Evolutionary conservation across 2,797 vertebrate genomes (phyloP).

Genomic region (Hemibagrus guttatus): DNA sequence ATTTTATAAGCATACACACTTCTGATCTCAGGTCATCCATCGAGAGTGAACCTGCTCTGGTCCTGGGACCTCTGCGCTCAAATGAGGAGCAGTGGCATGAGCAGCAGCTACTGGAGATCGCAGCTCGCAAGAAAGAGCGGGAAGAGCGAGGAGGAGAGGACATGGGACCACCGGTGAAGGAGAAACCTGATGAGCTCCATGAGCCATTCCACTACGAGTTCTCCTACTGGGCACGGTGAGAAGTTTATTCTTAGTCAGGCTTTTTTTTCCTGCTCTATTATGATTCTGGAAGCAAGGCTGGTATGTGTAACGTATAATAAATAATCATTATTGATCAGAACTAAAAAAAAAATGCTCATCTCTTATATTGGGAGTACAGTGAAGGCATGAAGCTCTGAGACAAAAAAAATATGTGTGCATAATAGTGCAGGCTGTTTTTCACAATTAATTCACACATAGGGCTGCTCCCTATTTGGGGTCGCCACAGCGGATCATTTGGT

Average conservation of each 20-base stretch:
- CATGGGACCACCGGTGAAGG: conserved; percentile 80
- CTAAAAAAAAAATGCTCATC: no score
- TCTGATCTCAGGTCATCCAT: conserved; percentile 85
- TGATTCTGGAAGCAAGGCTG: not conserved
- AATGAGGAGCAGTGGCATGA: conserved; percentile 82
- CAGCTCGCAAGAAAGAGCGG: conserved; percentile 82
- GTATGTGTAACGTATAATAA: not conserved
- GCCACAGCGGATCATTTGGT: no score
- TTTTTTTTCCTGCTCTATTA: no score
- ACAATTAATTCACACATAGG: no score
- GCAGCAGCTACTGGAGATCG: conserved; percentile 88
- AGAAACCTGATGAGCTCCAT: conserved; percentile 87
- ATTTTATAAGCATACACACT: not conserved
- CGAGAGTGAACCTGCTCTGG: conserved; percentile 94
- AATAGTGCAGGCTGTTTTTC: not conserved
- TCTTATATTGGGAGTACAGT: not conserved
- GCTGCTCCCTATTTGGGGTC: no score
- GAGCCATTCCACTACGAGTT: conserved; percentile 95
- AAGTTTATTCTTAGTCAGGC: not conserved
- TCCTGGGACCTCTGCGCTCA: conserved; percentile 89
- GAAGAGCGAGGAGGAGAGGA: conserved; percentile 76
- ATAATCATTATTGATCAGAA: not conserved
- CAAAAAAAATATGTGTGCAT: not conserved
- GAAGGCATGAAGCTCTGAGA: not conserved
- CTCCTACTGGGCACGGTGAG: conserved; percentile 95